These are phyloP conservation scores for Rhagologus leucostigma DNA, from an alignment of 2,113 vertebrate species.

Conservation along the genomic window DNA sequence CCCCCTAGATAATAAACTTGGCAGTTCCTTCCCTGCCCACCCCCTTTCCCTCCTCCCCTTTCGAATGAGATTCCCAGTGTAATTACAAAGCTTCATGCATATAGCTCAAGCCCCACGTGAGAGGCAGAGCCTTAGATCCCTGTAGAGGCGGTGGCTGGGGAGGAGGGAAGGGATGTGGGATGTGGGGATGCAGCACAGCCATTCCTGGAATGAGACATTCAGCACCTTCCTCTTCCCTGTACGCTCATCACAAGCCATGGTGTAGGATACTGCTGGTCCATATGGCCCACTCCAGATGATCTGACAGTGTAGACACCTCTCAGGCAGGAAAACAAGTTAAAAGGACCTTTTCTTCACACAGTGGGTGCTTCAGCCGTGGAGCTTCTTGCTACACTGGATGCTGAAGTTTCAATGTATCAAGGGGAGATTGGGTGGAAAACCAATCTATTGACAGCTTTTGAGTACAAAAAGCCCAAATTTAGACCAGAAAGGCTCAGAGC, in stretches of 20 bases:
- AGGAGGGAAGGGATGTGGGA: background rate
- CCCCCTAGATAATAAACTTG: slow-evolving; percentile 10
- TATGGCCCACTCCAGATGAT: background rate
- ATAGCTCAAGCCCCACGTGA: background rate
- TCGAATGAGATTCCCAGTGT: slow-evolving; percentile 11
- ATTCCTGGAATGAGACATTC: background rate
- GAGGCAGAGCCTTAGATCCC: background rate
- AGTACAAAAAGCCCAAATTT: background rate
- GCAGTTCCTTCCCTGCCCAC: background rate
- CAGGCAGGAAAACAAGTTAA: background rate
- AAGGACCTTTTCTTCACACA: background rate
- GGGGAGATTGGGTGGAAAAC: background rate
- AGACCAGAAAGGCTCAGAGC: background rate
- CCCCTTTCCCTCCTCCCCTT: background rate
- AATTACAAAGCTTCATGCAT: background rate
- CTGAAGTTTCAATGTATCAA: background rate
- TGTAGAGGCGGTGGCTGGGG: background rate
- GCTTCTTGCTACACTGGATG: background rate
- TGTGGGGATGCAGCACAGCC: background rate
- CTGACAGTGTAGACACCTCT: background rate
- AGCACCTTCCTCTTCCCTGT: background rate
- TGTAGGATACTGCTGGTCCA: background rate
- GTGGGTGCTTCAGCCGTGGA: background rate
- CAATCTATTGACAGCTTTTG: background rate
- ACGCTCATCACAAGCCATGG: background rate